Percentiles rank a stretch among this genome's conserved stretches.
Conservation (phyloP, 2,888 invertebrate genomes). For the Latrodectus elegans region DNA sequence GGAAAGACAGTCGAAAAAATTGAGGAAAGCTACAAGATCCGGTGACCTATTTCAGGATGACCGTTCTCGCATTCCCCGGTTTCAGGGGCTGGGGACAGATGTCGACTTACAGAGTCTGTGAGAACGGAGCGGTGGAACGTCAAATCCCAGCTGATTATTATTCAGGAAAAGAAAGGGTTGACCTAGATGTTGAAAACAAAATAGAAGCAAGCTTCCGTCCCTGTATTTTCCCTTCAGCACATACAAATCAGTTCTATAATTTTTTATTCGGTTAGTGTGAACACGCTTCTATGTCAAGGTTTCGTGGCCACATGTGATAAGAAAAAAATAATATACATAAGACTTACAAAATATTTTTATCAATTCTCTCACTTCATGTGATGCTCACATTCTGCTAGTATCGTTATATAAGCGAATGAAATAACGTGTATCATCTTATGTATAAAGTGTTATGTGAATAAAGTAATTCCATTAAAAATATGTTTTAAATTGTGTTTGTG, state of each 20-base stretch:
- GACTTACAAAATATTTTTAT: background rate
- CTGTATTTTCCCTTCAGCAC: constrained; percentile 23
- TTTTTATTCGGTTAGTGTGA: constrained; percentile 14
- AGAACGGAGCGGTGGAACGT: constrained; percentile 46
- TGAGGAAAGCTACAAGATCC: constrained; percentile 23
- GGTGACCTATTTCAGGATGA: constrained; percentile 60
- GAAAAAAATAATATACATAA: constrained; percentile 10
- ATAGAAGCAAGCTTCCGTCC: constrained; percentile 45
- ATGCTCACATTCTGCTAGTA: background rate
- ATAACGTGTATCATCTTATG: too few species aligned
- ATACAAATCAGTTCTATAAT: constrained; percentile 22
- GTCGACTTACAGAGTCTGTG: constrained; percentile 39
- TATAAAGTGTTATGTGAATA: too few species aligned
- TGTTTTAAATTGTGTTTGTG: background rate
- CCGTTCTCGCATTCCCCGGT: constrained; percentile 61
- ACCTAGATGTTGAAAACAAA: constrained; percentile 50
- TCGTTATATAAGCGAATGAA: background rate
- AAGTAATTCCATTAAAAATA: too few species aligned
- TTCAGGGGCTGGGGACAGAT: constrained; percentile 46
- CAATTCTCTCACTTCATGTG: background rate
- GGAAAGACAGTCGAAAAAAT: too few species aligned
- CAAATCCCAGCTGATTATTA: constrained; percentile 47
- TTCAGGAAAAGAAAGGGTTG: constrained; percentile 58
- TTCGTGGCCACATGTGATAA: constrained; percentile 36
- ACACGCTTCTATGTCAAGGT: constrained; percentile 66